Conservation (phyloP, 2,888 invertebrate species). For the Subacronicta megacephala region DNA sequence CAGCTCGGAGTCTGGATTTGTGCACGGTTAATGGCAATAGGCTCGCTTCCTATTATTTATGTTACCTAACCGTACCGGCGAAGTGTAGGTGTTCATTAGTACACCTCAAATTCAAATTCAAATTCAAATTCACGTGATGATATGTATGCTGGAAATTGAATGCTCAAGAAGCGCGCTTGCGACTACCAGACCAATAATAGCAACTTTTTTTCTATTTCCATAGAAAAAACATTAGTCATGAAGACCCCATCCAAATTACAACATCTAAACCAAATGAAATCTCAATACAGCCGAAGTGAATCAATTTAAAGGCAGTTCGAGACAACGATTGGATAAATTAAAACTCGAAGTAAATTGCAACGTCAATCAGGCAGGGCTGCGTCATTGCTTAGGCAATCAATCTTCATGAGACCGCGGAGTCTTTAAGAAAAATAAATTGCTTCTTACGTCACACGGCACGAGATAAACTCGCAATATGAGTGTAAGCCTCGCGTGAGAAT, state of each 20-base stretch:
- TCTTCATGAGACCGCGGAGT: conserved; percentile 79
- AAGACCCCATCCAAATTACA: background rate
- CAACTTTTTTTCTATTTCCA: background rate
- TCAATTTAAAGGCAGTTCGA: conserved; percentile 66
- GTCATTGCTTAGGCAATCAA: conserved; percentile 79
- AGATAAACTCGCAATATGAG: conserved; percentile 70
- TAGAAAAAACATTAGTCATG: background rate
- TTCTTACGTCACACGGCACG: conserved; percentile 62
- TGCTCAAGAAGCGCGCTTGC: too few relatives aligned
- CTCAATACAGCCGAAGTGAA: conserved; percentile 56
- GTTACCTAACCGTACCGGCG: too few relatives aligned
- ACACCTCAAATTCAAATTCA: too few relatives aligned
- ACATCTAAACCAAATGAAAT: conserved; percentile 13
- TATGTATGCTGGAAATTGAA: too few relatives aligned
- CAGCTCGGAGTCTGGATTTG: too few relatives aligned
- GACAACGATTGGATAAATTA: conserved; percentile 79
- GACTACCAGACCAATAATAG: too few relatives aligned
- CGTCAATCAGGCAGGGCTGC: conserved; percentile 80
- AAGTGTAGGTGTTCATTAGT: too few relatives aligned
- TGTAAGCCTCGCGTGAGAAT: conserved; percentile 55
- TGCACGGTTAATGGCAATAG: too few relatives aligned
- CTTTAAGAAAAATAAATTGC: conserved; percentile 85
- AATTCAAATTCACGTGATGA: too few relatives aligned
- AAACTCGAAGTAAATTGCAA: conserved; percentile 85
- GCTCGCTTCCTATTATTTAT: too few relatives aligned